A percentile compares a stretch with the other conserved stretches of the same genome.
These are phyloP conservation scores for Bradypus variegatus DNA, from an alignment of 2,797 vertebrate genomes.

Conservation along the genomic window DNA sequence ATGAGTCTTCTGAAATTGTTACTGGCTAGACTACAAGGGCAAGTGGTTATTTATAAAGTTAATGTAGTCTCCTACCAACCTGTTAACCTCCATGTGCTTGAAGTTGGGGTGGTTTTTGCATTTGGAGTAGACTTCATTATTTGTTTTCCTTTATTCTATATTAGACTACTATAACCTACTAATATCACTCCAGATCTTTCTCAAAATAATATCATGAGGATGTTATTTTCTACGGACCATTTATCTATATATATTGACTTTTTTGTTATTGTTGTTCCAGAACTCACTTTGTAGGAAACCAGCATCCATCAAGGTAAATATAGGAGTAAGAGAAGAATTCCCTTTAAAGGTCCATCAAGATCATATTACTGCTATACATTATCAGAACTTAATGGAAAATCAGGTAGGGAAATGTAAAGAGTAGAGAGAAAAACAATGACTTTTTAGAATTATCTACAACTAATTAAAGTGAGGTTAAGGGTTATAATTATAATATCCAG, in stretches of 20 bases:
- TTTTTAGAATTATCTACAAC: neutral
- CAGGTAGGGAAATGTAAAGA: neutral
- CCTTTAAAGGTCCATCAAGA: neutral
- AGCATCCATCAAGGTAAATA: constrained; percentile 5
- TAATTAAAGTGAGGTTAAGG: neutral
- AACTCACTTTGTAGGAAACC: constrained; percentile 24
- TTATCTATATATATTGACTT: no score
- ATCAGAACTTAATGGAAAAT: constrained; percentile 24
- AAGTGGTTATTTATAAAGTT: constrained; percentile 24
- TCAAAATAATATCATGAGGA: constrained; percentile 17
- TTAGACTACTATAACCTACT: neutral
- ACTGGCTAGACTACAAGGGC: neutral
- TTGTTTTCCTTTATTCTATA: neutral
- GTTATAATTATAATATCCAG: neutral
- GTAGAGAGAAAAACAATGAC: neutral
- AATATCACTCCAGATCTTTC: constrained; percentile 21
- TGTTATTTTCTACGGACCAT: neutral
- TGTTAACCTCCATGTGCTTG: constrained; percentile 15
- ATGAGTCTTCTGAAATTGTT: neutral
- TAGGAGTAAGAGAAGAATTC: neutral
- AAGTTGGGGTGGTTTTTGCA: neutral
- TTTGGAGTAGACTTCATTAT: neutral
- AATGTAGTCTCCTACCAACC: neutral
- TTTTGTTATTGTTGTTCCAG: neutral
- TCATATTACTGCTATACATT: neutral